These are phyloP conservation scores for Eurystomus gularis DNA, from an alignment of 2,113 vertebrate species.

Conservation along the genomic window DNA sequence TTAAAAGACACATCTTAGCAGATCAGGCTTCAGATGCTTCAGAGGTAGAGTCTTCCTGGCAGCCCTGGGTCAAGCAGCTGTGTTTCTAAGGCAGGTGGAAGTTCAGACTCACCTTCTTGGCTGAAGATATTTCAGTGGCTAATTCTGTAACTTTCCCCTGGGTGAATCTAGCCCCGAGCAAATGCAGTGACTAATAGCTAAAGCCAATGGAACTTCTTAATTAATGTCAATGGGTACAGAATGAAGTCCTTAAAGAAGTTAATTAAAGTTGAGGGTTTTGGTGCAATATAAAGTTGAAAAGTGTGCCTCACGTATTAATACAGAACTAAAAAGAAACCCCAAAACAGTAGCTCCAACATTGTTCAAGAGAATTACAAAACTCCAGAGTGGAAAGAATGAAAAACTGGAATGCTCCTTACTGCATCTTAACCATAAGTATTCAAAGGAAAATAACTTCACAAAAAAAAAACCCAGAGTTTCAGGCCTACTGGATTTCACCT, in stretches of 20 bases:
- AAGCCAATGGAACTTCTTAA: constrained; percentile 5
- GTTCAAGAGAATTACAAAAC: neutral
- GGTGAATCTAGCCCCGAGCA: neutral
- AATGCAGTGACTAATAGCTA: neutral
- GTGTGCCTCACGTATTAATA: neutral
- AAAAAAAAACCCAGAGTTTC: neutral
- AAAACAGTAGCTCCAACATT: neutral
- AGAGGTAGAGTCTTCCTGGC: neutral
- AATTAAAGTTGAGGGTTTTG: constrained; percentile 24
- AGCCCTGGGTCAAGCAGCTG: neutral
- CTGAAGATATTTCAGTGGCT: neutral
- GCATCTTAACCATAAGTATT: neutral
- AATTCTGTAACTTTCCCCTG: neutral
- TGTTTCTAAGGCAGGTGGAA: neutral
- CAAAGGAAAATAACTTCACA: neutral
- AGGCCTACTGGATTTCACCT: neutral
- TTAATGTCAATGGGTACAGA: constrained; percentile 29
- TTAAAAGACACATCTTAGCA: neutral
- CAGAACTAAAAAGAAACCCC: neutral
- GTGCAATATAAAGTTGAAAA: neutral
- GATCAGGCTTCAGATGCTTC: neutral
- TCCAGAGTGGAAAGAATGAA: neutral
- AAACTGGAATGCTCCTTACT: neutral
- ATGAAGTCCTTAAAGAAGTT: constrained; percentile 23
- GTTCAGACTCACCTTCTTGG: neutral